Conservation (phyloP, 2,113 vertebrate species). For the Seriola rivoliana region DNA sequence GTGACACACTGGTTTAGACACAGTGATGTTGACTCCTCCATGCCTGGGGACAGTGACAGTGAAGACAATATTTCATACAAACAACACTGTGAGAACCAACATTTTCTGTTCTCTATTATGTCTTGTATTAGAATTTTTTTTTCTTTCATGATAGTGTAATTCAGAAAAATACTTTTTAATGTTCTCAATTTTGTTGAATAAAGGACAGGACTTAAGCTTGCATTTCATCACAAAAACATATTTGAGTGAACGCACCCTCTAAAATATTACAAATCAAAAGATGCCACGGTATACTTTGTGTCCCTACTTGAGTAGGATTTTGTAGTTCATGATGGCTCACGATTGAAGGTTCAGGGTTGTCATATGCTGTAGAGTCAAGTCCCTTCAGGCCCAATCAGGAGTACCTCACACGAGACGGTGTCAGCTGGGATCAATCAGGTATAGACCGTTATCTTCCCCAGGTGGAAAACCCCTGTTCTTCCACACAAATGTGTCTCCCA, state of each 20-base stretch:
- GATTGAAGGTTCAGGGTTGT: constrained; percentile 11
- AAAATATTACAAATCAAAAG: neutral
- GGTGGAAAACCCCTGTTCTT: constrained; percentile 33
- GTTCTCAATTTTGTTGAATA: neutral
- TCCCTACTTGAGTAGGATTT: neutral
- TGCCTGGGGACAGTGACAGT: neutral
- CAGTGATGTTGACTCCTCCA: neutral
- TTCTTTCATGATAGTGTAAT: neutral
- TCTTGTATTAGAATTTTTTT: neutral
- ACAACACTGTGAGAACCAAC: neutral
- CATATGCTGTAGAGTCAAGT: constrained; percentile 14
- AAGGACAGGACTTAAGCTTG: neutral
- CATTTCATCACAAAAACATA: neutral
- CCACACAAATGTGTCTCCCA: neutral
- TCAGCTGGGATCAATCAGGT: constrained; percentile 69
- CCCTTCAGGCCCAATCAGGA: constrained; percentile 72
- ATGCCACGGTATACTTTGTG: neutral
- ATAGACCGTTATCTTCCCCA: constrained; percentile 27
- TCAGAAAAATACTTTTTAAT: neutral
- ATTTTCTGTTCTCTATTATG: neutral
- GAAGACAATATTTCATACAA: constrained; percentile 6
- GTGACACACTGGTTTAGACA: constrained; percentile 8
- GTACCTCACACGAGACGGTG: constrained; percentile 35
- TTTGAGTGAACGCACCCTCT: neutral
- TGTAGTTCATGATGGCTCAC: neutral